Evolutionary conservation across 2,888 invertebrate species (phyloP), one percentile per base, ranked within the genome.

Genomic region (Scaptomyza cyrtandrae): DNA sequence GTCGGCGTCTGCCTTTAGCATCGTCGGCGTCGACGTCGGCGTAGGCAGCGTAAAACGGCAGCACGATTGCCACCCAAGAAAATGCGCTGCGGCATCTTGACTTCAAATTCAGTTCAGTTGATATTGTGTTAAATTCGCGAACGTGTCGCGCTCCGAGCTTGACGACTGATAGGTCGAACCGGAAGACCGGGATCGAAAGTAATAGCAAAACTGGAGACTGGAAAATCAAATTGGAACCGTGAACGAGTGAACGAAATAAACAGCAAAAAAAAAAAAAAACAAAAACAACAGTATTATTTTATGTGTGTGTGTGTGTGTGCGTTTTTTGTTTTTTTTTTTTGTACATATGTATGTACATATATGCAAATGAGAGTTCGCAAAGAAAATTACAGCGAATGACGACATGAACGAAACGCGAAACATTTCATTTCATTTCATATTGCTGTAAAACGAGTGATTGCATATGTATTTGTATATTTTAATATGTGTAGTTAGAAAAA

Each of bases 71-170:
- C 83, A 86, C 86, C 84, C 86, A 88, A 88, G 88, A 83, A 84
- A 85, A 74, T 76, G 71, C 70, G 55, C 68, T 49, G 68, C 59
- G 69, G 88, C 88, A 88, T 88, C 86, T 88, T 88, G 80, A 83
- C 68, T 88, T 85, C 76, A 83, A 78, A 19, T 50, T 44, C n/a
- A 45, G 13, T 85, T 88, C 78, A 85, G 85, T 85, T 88, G 79
- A 85, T 79, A 77, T 87, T 87, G 70, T 85, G 87, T 82, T 77
- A 87, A 84, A 87, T 84, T 84, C 82, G 87, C 87, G 84, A 84
- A 85, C 87, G 87, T 82, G 88, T 84, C 84, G 77, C 67, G 71
- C 70, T 82, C 73, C 64, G 63, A 75, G 82, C 80, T 66, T 27
- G 61, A 59, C 62, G 58, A 67, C 62, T 73, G 31, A 39, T 7